These are phyloP conservation scores for Paradoxurus hermaphroditus DNA, from an alignment of 2,113 vertebrate species.

Conservation along the genomic window DNA sequence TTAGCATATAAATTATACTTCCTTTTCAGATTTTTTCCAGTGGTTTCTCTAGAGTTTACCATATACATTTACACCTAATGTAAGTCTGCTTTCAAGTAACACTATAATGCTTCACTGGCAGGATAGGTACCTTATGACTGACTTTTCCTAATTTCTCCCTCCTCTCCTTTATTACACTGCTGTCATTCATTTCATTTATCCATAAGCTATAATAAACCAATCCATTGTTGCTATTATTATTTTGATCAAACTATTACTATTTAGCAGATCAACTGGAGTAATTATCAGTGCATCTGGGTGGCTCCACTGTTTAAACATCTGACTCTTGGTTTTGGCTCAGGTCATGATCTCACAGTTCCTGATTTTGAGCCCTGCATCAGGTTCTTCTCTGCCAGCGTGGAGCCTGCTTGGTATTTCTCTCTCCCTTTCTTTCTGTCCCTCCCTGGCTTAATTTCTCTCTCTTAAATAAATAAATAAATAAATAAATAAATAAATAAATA, in stretches of 20 bases:
- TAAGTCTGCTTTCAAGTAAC: background rate
- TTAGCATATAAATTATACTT: background rate
- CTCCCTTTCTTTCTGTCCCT: too few relatives aligned
- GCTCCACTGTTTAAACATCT: too few relatives aligned
- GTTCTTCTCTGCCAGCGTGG: too few relatives aligned
- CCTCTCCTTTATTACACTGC: background rate
- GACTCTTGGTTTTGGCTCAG: too few relatives aligned
- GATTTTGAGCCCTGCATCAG: too few relatives aligned
- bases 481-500: too few relatives aligned
- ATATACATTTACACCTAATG: background rate
- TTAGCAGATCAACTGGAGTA: background rate
- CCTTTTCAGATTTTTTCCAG: background rate
- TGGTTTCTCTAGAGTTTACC: background rate
- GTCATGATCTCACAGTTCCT: too few relatives aligned
- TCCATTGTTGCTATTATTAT: background rate
- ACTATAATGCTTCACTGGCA: background rate
- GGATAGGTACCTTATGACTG: background rate
- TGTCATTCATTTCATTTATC: background rate
- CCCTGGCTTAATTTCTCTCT: too few relatives aligned
- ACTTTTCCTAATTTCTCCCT: background rate
- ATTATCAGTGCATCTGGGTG: too few relatives aligned
- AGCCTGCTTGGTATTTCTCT: too few relatives aligned
- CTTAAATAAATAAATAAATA: too few relatives aligned
- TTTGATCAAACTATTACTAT: background rate
- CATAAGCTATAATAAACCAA: background rate